Evolutionary conservation across 2,888 invertebrate species (phyloP).

Genomic region (Thymelicus acteon): DNA sequence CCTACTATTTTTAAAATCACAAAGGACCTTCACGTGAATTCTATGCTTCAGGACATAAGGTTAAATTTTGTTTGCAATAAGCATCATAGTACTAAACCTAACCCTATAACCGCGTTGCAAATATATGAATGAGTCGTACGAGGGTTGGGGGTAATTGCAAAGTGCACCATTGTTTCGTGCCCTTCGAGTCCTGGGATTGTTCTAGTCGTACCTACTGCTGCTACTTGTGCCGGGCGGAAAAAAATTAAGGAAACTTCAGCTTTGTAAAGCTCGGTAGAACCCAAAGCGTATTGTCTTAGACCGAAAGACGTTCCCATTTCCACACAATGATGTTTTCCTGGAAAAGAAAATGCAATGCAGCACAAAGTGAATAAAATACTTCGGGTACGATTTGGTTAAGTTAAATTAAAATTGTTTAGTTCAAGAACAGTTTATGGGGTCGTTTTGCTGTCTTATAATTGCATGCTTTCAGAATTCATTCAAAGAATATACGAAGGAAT

Average conservation of each 20-base stretch:
- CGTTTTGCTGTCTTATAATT: constrained; percentile 1
- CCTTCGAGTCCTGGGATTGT: constrained; percentile 46
- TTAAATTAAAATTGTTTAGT: constrained; percentile 11
- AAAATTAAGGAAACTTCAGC: constrained; percentile 33
- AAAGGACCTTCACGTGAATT: not conserved
- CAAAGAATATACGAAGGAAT: not conserved
- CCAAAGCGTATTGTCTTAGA: constrained; percentile 34
- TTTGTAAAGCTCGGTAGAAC: constrained; percentile 29
- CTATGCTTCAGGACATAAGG: not conserved
- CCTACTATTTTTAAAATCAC: not conserved
- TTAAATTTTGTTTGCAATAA: not conserved
- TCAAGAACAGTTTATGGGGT: not conserved
- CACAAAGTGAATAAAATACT: constrained; percentile 14
- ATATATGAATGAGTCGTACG: constrained; percentile 43
- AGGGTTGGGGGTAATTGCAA: constrained; percentile 70
- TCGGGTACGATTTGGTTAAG: not conserved
- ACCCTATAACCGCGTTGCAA: constrained; percentile 32
- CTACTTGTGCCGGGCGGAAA: constrained; percentile 33
- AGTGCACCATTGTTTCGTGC: constrained; percentile 73
- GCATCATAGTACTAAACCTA: constrained; percentile 12
- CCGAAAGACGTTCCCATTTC: constrained; percentile 25
- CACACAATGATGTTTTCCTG: constrained; percentile 30
- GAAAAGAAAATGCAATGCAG: constrained; percentile 24
- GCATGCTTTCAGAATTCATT: not conserved
- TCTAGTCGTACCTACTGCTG: constrained; percentile 26